Evolutionary conservation across 2,888 invertebrate species (phyloP).

Genomic region (Metalampra italica): DNA sequence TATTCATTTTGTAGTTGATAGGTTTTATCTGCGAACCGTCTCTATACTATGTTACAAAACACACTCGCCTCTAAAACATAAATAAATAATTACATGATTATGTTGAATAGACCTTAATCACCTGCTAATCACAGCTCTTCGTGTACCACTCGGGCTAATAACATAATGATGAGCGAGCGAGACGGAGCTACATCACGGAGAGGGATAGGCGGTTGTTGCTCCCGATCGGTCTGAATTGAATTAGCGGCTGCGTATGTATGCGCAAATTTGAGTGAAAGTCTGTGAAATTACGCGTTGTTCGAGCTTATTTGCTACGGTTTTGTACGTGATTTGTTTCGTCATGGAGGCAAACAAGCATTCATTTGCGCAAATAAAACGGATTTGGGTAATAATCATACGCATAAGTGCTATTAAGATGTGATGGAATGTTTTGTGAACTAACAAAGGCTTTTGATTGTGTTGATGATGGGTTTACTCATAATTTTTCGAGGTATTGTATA

Average conservation of each 20-base stretch:
- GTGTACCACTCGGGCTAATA: conserved; percentile 56
- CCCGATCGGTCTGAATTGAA: conserved; percentile 22
- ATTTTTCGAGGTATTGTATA: not conserved
- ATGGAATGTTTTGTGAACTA: not conserved
- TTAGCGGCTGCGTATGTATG: conserved; percentile 30
- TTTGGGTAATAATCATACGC: not conserved
- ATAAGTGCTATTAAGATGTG: not conserved
- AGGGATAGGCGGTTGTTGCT: conserved; percentile 20
- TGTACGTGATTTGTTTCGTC: conserved; percentile 1
- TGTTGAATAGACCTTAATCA: conserved; percentile 74
- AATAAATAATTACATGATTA: conserved; percentile 77
- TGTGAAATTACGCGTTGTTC: conserved; percentile 11
- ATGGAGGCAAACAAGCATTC: not conserved
- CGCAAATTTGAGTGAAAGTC: conserved; percentile 31
- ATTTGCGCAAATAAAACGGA: conserved; percentile 1
- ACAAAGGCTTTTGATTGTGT: not conserved
- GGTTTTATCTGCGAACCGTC: conserved; percentile 21
- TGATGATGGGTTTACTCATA: not conserved
- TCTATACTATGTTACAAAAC: conserved; percentile 57
- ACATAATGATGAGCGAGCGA: conserved; percentile 62
- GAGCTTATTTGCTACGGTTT: conserved; percentile 1
- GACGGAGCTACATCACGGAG: conserved; percentile 27
- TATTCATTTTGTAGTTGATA: not conserved
- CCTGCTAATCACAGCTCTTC: conserved; percentile 71
- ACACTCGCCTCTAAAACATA: conserved; percentile 70